Percentiles rank a stretch among this genome's conserved stretches.
phyloP scores from a whole-genome alignment of 2,113 vertebrate species.

The Seriola aureovittata region DNA sequence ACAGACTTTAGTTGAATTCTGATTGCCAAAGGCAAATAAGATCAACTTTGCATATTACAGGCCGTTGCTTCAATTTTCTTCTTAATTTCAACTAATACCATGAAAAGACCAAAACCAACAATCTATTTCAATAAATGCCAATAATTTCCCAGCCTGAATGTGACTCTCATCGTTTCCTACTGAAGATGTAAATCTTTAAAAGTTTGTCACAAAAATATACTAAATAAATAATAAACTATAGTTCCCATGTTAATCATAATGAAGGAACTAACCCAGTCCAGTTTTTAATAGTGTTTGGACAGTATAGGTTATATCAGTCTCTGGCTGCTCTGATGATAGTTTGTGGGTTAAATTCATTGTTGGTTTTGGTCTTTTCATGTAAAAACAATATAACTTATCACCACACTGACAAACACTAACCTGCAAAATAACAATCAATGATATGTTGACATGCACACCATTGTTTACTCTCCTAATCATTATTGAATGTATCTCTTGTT shows the following conservation, averaged over 20 bases:
- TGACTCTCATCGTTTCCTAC: too few species aligned
- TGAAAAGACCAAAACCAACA: background rate
- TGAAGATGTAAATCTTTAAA: too few species aligned
- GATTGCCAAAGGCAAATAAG: background rate
- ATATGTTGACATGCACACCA: background rate
- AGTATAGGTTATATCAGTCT: too few species aligned
- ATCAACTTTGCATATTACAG: background rate
- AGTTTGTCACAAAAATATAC: too few species aligned
- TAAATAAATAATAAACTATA: too few species aligned
- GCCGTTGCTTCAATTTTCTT: too few species aligned
- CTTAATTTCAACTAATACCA: background rate
- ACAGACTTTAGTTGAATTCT: background rate
- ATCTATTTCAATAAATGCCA: too few species aligned
- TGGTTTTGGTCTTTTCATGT: background rate
- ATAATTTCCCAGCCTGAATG: too few species aligned
- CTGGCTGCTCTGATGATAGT: too few species aligned
- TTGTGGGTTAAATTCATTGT: background rate
- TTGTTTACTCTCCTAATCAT: background rate
- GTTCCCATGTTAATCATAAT: too few species aligned
- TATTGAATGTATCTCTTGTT: background rate
- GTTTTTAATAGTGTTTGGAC: background rate
- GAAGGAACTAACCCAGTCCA: background rate
- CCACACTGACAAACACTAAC: background rate
- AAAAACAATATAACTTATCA: background rate
- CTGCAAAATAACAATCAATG: background rate